Percentiles rank a stretch among this genome's conserved stretches.
phyloP scores from a whole-genome alignment of 1,140 invertebrate genomes.

The Cyclargus thomasi region DNA sequence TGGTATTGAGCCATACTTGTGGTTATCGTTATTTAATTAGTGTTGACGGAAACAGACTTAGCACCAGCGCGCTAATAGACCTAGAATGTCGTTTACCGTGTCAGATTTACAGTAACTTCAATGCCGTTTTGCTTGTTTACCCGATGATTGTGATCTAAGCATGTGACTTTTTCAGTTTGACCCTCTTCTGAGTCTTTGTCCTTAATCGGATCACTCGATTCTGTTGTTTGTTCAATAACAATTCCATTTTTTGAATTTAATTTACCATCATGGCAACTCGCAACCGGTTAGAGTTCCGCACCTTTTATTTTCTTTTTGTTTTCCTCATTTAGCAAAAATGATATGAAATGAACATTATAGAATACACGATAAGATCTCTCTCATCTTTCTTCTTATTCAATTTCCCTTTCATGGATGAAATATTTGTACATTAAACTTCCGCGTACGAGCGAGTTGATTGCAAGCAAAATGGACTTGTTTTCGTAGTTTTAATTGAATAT shows the following conservation, averaged over 20 bases:
- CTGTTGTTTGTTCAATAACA: background rate
- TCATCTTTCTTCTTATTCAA: conserved; percentile 1
- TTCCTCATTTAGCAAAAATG: background rate
- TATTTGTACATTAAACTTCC: conserved; percentile 1
- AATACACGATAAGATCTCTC: background rate
- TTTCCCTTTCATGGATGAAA: background rate
- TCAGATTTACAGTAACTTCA: conserved; percentile 5
- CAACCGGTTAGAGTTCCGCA: background rate
- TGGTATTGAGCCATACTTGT: background rate
- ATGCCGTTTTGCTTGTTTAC: background rate
- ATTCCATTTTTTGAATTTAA: background rate
- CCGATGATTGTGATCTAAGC: background rate
- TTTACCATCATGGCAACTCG: background rate
- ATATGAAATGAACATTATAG: background rate
- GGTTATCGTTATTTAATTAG: background rate
- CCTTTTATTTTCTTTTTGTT: background rate
- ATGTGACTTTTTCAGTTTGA: background rate
- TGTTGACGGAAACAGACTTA: conserved; percentile 15
- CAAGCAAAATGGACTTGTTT: background rate
- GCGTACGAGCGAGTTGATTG: background rate
- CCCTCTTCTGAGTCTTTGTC: background rate
- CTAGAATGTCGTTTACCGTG: conserved; percentile 7
- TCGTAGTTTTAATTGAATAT: background rate
- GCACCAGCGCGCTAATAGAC: conserved; percentile 6
- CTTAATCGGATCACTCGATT: background rate